phyloP scores from a whole-genome alignment of 2,113 vertebrate species.

The Propithecus coquereli region DNA sequence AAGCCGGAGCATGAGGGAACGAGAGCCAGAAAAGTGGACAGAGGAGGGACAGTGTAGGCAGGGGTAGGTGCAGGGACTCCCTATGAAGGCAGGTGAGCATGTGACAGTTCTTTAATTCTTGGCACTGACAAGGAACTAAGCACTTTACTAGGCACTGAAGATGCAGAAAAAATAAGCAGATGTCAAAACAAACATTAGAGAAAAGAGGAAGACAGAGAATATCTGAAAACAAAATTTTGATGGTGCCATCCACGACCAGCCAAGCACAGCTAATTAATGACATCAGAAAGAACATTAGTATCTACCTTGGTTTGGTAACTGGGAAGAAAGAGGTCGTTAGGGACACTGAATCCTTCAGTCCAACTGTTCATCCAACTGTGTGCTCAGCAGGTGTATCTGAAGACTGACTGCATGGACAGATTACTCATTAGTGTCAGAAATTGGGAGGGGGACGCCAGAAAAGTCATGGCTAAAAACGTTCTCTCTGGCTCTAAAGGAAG shows the following conservation, averaged over 20 bases:
- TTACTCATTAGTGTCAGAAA: slow-evolving; percentile 51
- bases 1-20: background rate
- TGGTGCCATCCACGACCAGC: background rate
- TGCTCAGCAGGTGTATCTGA: slow-evolving; percentile 52
- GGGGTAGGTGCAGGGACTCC: fast-evolving
- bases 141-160: background rate
- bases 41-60: background rate
- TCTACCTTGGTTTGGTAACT: slow-evolving; percentile 29
- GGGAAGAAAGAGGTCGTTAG: background rate
- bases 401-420: background rate
- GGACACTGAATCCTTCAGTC: slow-evolving; percentile 40
- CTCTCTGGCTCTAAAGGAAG: background rate
- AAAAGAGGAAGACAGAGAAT: background rate
- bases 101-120: background rate
- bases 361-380: slow-evolving; percentile 49
- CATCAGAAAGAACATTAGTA: slow-evolving; percentile 33
- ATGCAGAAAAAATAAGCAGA: background rate
- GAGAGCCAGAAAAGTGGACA: background rate
- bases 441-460: background rate
- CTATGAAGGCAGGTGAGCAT: background rate
- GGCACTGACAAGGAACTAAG: background rate
- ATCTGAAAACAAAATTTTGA: background rate
- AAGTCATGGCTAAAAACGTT: background rate
- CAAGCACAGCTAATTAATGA: slow-evolving; percentile 49
- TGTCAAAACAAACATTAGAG: slow-evolving; percentile 7